Base-by-base conservation (phyloP, 2,888 invertebrate genomes). In the Protonemura montana region DNA sequence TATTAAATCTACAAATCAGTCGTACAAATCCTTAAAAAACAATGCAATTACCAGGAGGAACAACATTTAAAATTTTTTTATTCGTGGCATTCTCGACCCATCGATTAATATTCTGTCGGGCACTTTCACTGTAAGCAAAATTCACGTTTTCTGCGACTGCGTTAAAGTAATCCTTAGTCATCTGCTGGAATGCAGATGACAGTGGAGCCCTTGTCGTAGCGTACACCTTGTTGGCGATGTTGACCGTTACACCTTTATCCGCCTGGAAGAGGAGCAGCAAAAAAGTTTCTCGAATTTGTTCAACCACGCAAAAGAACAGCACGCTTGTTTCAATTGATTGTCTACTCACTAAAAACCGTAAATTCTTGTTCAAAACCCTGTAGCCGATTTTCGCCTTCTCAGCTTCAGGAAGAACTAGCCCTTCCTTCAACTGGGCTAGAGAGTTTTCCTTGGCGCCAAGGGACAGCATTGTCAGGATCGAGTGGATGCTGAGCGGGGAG, bases 1-100 rank as follows among this genome's bases (percentile, higher is more conserved):
- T 59, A 21, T 59, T 59, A 59, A 3, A 59, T 21, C 16, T 7
- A 59, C 59, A 59, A 59, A 7, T 59, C 59, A 21, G 59, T 21
- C 13, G 59, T 59, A 16, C 59, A 10, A 21, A 13, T 41, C 2
- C 35, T 35, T 10, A 59, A 21, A 13, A 59, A 59, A 7, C 21
- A 59, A 59, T 59, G 21, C 21, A 5, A 10, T 42, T 41, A 92
- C 93, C 92, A 0, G 93, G 25, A 0, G 92, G 90, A 85, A 99
- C 91, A 0, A 99, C 92, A 89, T 97, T 93, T 89, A 94, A 94
- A 86, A 99, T 98, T 90, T 95, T 97, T 10, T 95, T 91, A 85
- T 96, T 95, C 0, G 99, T 99, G 89, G 96, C 94, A 3, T 93
- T 90, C 89, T 95, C 94, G 77, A 94, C 97, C 97, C 98, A 98